A percentile compares a stretch with the other conserved stretches of the same genome.
These are phyloP conservation scores for Sebastes hubbsi DNA, from an alignment of 2,797 vertebrate genomes.

Conservation along the genomic window DNA sequence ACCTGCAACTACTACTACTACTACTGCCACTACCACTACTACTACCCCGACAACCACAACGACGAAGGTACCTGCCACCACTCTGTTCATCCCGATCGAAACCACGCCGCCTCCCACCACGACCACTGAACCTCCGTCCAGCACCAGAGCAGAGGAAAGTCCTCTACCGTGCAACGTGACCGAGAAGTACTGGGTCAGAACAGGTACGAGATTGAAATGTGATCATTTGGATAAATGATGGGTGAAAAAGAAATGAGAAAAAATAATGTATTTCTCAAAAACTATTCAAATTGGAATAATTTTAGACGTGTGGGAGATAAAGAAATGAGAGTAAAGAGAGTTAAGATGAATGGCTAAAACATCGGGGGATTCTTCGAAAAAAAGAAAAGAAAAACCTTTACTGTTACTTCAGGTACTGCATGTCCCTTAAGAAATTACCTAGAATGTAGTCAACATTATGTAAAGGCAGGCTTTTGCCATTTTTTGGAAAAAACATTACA, in stretches of 20 bases:
- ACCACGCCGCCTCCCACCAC: slow-evolving; percentile 78
- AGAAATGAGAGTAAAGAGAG: background rate
- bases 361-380: background rate
- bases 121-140: slow-evolving; percentile 63
- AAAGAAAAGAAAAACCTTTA: background rate
- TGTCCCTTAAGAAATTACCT: background rate
- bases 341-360: background rate
- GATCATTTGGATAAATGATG: background rate
- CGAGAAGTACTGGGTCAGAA: slow-evolving; percentile 90
- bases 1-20: background rate
- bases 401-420: background rate
- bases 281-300: background rate
- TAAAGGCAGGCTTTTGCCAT: background rate
- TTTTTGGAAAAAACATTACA: slow-evolving; percentile 4
- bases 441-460: background rate
- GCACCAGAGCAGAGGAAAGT: slow-evolving; percentile 78
- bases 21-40: slow-evolving; percentile 8
- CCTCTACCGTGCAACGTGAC: slow-evolving; percentile 91
- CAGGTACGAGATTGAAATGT: slow-evolving; percentile 80
- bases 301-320: background rate
- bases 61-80: slow-evolving; percentile 46
- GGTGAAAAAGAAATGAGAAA: background rate
- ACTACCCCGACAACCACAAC: slow-evolving; percentile 39
- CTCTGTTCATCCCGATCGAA: slow-evolving; percentile 27
- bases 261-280: background rate